Percentiles rank a stretch among this genome's conserved stretches.
Conservation (phyloP, 2,797 vertebrate genomes). For the Glossophaga mutica region DNA sequence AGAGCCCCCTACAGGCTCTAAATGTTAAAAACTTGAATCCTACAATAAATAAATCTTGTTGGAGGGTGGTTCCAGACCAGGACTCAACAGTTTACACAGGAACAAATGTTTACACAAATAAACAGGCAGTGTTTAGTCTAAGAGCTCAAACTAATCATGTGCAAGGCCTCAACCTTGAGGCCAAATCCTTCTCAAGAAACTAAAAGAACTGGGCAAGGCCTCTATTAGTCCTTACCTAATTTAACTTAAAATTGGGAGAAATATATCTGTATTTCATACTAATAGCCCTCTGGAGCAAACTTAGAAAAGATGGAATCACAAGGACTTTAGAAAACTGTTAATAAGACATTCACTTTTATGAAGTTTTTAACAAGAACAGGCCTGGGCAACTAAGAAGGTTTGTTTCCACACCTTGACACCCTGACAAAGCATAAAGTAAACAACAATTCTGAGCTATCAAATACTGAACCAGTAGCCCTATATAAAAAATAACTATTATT, state of each 20-base stretch:
- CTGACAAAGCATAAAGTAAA: background rate
- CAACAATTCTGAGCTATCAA: background rate
- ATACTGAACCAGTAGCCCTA: background rate
- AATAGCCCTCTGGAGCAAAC: background rate
- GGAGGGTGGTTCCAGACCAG: background rate
- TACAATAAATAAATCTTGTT: background rate
- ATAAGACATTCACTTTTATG: background rate
- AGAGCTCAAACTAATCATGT: background rate
- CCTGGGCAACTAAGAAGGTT: background rate
- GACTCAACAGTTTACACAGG: background rate
- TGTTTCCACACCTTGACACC: background rate
- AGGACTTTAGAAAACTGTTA: background rate
- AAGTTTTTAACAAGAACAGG: background rate
- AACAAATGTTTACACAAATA: background rate
- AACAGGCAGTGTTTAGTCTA: background rate
- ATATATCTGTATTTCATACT: background rate
- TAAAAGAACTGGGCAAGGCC: background rate
- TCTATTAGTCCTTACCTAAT: background rate
- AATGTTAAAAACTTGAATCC: background rate
- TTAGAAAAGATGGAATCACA: background rate
- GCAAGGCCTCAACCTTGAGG: background rate
- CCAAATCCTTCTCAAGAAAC: background rate
- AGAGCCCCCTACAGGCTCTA: slow-evolving; percentile 69
- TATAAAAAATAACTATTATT: background rate
- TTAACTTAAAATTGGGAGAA: background rate